Conservation (phyloP, 1,140 invertebrate species). For the Drosophila baimaii region DNA sequence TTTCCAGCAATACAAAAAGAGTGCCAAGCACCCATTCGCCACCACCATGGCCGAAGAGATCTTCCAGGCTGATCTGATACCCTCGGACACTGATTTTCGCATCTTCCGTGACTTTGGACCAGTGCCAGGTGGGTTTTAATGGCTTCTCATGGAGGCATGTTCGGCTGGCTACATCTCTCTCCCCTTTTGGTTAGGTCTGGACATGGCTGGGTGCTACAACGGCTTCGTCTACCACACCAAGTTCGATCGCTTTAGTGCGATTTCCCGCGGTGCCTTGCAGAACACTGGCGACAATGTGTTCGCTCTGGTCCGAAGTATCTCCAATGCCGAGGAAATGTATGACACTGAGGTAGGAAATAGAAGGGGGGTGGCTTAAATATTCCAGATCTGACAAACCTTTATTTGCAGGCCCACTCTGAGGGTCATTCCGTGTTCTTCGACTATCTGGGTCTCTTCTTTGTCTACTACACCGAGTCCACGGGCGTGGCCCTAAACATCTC, state of each 20-base stretch:
- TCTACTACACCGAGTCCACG: conserved; percentile 87
- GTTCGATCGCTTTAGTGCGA: conserved; percentile 90
- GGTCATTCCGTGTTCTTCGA: conserved; percentile 91
- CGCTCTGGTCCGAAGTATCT: conserved; percentile 87
- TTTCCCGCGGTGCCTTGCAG: conserved; percentile 91
- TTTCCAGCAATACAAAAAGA: conserved; percentile 90
- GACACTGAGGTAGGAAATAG: conserved; percentile 69
- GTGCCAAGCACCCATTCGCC: conserved; percentile 92
- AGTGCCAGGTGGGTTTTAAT: conserved; percentile 85
- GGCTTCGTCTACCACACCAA: conserved; percentile 96
- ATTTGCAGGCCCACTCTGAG: conserved; percentile 65
- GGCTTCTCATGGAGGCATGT: conserved; percentile 70
- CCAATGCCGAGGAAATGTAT: conserved; percentile 86
- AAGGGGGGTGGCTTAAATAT: conserved; percentile 77
- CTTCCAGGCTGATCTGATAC: conserved; percentile 93
- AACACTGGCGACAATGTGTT: conserved; percentile 92
- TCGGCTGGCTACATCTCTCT: conserved; percentile 80
- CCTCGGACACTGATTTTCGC: conserved; percentile 94
- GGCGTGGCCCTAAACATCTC: conserved; percentile 86
- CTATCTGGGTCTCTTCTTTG: conserved; percentile 90
- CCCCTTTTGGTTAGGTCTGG: conserved; percentile 85
- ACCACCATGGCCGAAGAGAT: conserved; percentile 93
- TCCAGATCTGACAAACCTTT: conserved; percentile 26
- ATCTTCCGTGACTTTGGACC: conserved; percentile 93
- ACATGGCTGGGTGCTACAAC: conserved; percentile 97